These are phyloP conservation scores for Agriopis aurantiaria DNA, from an alignment of 2,888 invertebrate genomes.

Conservation along the genomic window DNA sequence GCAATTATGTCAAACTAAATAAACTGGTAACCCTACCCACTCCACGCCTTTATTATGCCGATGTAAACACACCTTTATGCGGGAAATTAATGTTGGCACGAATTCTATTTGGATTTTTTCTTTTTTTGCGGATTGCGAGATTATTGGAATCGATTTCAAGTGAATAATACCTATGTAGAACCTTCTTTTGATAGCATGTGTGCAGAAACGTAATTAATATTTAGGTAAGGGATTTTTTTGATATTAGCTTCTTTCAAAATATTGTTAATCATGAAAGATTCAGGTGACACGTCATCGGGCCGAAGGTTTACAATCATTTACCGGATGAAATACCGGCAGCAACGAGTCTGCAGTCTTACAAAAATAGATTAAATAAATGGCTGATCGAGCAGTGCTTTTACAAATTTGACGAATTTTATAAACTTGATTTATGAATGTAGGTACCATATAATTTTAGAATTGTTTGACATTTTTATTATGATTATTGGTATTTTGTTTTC, in stretches of 20 bases:
- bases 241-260: conserved; percentile 8
- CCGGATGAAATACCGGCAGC: no score
- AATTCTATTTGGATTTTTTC: conserved; percentile 39
- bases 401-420: no score
- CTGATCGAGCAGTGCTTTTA: no score
- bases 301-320: no score
- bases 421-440: no score
- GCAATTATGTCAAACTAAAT: not conserved
- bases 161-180: conserved; percentile 3
- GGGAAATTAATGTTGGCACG: conserved; percentile 40
- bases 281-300: no score
- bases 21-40: conserved; percentile 6
- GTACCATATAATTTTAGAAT: no score
- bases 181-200: conserved; percentile 18
- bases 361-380: no score
- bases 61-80: conserved; percentile 41
- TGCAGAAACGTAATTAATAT: conserved; percentile 26
- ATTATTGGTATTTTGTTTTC: no score
- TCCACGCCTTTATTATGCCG: conserved; percentile 33
- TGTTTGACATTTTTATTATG: no score
- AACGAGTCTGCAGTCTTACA: no score
- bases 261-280: conserved; percentile 1
- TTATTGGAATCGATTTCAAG: conserved; percentile 21
- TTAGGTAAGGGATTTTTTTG: conserved; percentile 23
- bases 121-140: conserved; percentile 11